Evolutionary conservation across 2,888 invertebrate species (phyloP).

Genomic region (Dynastes maya): DNA sequence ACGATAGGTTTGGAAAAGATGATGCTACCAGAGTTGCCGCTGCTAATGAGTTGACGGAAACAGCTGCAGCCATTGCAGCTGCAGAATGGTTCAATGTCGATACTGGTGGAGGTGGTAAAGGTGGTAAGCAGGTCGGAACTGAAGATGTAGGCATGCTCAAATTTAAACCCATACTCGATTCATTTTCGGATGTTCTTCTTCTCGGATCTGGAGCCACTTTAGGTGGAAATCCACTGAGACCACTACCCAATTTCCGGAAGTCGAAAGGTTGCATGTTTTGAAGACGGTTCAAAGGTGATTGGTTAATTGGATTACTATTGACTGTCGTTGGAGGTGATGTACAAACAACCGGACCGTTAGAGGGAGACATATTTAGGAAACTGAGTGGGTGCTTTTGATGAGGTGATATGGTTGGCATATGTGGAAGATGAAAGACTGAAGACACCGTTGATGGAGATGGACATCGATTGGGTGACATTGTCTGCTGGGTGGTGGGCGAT

Average conservation of each 20-base stretch:
- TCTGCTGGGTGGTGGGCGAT: slow-evolving; percentile 68
- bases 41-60: slow-evolving; percentile 66
- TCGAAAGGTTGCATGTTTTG: slow-evolving; percentile 98
- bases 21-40: slow-evolving; percentile 78
- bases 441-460: slow-evolving; percentile 76
- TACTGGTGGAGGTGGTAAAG: slow-evolving; percentile 75
- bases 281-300: slow-evolving; percentile 87
- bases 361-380: slow-evolving; percentile 70
- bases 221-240: slow-evolving; percentile 74
- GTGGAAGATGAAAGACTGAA: slow-evolving; percentile 70
- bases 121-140: slow-evolving; percentile 76
- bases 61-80: slow-evolving; percentile 76
- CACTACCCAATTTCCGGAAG: slow-evolving; percentile 85
- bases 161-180: slow-evolving; percentile 74
- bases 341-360: slow-evolving; percentile 72
- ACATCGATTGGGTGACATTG: slow-evolving; percentile 81
- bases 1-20: slow-evolving; percentile 73
- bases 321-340: slow-evolving; percentile 70
- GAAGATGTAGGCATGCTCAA: slow-evolving; percentile 75
- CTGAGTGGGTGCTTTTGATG: slow-evolving; percentile 70
- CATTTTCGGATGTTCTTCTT: slow-evolving; percentile 73
- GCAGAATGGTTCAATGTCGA: slow-evolving; percentile 75
- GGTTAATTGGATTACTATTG: slow-evolving; percentile 46
- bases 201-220: slow-evolving; percentile 69
- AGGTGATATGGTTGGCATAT: slow-evolving; percentile 71